Evolutionary conservation across 2,113 vertebrate genomes (phyloP).

Genomic region (Seriola dumerili): DNA sequence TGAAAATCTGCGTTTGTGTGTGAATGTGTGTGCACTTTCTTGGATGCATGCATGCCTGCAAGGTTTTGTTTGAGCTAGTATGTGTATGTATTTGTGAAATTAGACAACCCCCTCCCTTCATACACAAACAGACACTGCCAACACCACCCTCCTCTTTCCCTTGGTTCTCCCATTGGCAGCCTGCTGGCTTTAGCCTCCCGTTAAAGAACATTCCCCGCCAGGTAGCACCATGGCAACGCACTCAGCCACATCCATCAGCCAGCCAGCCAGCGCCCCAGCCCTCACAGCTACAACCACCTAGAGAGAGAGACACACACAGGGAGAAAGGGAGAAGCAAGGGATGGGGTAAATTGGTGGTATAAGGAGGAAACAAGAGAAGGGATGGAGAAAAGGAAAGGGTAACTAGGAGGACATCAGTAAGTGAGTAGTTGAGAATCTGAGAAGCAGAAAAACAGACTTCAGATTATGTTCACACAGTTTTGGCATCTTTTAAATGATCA

Average conservation of each 20-base stretch:
- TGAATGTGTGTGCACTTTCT: conserved; percentile 29
- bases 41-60: conserved; percentile 50
- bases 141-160: conserved; percentile 27
- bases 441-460: neutral
- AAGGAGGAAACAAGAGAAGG: neutral
- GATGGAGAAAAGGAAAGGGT: neutral
- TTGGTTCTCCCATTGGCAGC: conserved; percentile 54
- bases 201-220: conserved; percentile 66
- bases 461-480: neutral
- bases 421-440: neutral
- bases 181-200: conserved; percentile 51
- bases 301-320: conserved; percentile 16
- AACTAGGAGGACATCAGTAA: neutral
- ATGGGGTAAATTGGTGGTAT: neutral
- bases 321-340: conserved; percentile 9
- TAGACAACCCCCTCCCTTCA: conserved; percentile 32
- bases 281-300: conserved; percentile 53
- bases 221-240: conserved; percentile 81
- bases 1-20: conserved; percentile 25
- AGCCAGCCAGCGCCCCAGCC: conserved; percentile 51
- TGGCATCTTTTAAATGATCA: neutral
- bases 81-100: conserved; percentile 68
- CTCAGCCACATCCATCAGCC: conserved; percentile 75
- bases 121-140: conserved; percentile 32
- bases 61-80: conserved; percentile 63